A percentile compares a stretch with the other conserved stretches of the same genome.
phyloP scores from a whole-genome alignment of 2,797 vertebrate genomes.

The Hypotaenidia philippensis region DNA sequence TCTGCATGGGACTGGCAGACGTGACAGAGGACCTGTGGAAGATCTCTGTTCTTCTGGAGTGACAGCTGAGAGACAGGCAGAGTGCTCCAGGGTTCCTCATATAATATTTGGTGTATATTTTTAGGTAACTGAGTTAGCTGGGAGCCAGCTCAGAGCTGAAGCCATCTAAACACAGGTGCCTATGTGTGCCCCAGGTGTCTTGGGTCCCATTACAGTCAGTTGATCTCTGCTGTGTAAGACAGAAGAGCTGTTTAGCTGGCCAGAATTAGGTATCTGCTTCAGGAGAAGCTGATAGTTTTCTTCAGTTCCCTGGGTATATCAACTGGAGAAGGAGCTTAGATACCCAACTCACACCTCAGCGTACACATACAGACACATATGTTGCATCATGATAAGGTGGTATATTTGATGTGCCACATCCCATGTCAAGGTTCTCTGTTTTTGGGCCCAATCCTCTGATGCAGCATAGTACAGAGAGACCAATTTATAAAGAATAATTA shows the following conservation, averaged over 20 bases:
- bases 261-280: background rate
- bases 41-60: background rate
- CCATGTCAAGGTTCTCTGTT: background rate
- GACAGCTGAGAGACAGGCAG: background rate
- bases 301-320: background rate
- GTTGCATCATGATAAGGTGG: background rate
- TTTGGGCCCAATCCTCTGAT: background rate
- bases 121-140: background rate
- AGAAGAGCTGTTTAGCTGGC: background rate
- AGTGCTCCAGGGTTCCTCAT: background rate
- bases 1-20: background rate
- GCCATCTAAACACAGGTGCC: background rate
- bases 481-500: background rate
- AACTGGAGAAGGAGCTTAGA: background rate
- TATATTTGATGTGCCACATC: accelerated
- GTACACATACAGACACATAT: background rate
- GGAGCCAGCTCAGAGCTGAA: background rate
- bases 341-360: background rate
- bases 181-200: background rate
- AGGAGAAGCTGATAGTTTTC: background rate
- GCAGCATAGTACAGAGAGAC: background rate
- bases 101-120: accelerated
- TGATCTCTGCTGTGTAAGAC: background rate
- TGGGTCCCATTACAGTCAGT: background rate
- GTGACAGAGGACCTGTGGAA: background rate